Percentiles rank a stretch among this genome's conserved stretches.
These are phyloP conservation scores for Caenorhabditis tropicalis DNA, from an alignment of 1,140 invertebrate genomes.

Conservation along the genomic window DNA sequence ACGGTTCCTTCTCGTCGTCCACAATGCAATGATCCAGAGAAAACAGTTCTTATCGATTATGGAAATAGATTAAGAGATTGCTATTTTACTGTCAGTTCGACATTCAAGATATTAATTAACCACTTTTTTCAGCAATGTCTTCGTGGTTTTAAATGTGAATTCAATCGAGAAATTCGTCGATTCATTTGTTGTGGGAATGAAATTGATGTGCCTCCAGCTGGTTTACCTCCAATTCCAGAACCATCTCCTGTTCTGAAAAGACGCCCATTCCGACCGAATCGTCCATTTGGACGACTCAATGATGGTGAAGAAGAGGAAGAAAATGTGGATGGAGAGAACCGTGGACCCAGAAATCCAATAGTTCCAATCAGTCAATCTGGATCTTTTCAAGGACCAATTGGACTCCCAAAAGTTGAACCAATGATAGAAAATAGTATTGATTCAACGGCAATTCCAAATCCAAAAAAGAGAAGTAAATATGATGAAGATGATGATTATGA, in stretches of 20 bases:
- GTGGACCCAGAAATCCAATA: constrained; percentile 6
- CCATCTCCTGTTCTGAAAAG: neutral
- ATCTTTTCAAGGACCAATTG: neutral
- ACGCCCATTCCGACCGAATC: neutral
- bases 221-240: constrained; percentile 7
- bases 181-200: constrained; percentile 59
- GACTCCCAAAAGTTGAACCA: neutral
- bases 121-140: constrained; percentile 51
- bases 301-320: constrained; percentile 23
- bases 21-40: constrained; percentile 55
- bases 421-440: neutral
- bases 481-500: constrained; percentile 32
- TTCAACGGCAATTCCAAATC: neutral
- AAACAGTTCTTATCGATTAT: constrained; percentile 59
- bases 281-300: neutral
- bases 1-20: constrained; percentile 53
- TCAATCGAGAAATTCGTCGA: constrained; percentile 57
- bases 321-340: neutral
- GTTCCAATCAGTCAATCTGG: neutral
- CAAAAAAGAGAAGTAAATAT: constrained; percentile 12
- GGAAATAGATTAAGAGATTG: constrained; percentile 60
- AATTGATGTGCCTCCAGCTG: constrained; percentile 53
- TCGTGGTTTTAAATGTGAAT: constrained; percentile 57
- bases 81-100: constrained; percentile 34
- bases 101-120: neutral